A percentile compares a stretch with the other conserved stretches of the same genome.
Evolutionary conservation across 2,113 vertebrate genomes (phyloP).

Genomic region (Thalassoma bifasciatum): DNA sequence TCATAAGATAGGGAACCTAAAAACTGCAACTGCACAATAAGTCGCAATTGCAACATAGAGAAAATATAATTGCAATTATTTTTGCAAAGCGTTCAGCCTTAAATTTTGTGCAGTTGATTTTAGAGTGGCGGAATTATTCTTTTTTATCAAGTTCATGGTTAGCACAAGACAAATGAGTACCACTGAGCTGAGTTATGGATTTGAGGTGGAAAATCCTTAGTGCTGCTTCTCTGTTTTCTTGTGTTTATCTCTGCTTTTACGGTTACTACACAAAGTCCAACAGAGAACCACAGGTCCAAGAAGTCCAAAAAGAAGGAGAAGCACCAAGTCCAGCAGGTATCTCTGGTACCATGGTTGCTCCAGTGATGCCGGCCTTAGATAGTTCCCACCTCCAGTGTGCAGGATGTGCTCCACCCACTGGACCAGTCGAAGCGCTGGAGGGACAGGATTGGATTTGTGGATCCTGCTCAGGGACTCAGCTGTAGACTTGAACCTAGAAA

Average conservation of each 20-base stretch:
- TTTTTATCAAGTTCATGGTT: neutral
- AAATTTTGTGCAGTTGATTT: neutral
- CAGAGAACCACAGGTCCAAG: slow-evolving; percentile 59
- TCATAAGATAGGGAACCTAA: too few relatives aligned
- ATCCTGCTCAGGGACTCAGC: slow-evolving; percentile 72
- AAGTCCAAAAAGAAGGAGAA: slow-evolving; percentile 60
- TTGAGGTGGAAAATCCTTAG: neutral
- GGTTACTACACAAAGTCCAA: slow-evolving; percentile 18
- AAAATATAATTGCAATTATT: too few relatives aligned
- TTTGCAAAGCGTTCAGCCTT: too few relatives aligned
- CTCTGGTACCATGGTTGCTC: slow-evolving; percentile 78
- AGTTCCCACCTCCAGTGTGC: slow-evolving; percentile 64
- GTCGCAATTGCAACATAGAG: too few relatives aligned
- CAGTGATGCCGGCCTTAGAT: slow-evolving; percentile 71
- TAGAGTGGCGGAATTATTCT: neutral
- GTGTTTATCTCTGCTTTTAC: slow-evolving; percentile 21
- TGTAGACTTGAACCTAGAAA: slow-evolving; percentile 78
- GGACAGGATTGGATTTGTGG: slow-evolving; percentile 73
- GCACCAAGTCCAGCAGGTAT: slow-evolving; percentile 75
- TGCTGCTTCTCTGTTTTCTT: slow-evolving; percentile 59
- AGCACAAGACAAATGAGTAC: slow-evolving; percentile 6
- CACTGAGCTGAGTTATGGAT: neutral
- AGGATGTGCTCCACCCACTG: slow-evolving; percentile 82
- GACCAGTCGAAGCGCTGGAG: slow-evolving; percentile 69
- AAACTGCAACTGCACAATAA: too few relatives aligned